Evolutionary conservation across 92 coral and sea anemone genomes (phyloP).

Genomic region (Phymanthus crucifer): DNA sequence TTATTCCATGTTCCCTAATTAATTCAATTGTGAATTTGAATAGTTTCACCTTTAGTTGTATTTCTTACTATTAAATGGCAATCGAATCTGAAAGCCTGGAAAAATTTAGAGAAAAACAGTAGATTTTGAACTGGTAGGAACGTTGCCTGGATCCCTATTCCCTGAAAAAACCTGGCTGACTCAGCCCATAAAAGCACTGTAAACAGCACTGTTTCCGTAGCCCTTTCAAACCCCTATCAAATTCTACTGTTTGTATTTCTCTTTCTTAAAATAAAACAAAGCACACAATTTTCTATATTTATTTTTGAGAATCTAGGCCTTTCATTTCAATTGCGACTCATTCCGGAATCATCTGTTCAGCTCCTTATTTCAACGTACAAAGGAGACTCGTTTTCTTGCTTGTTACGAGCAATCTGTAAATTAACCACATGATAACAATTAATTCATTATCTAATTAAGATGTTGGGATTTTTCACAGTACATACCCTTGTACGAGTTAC

Average conservation of each 20-base stretch:
- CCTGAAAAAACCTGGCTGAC: background rate
- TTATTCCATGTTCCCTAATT: background rate
- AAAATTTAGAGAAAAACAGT: background rate
- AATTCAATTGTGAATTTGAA: background rate
- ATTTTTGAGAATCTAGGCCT: background rate
- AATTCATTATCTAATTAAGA: background rate
- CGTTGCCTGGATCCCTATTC: background rate
- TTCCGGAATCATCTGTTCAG: background rate
- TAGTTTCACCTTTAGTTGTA: background rate
- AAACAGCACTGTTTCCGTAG: background rate
- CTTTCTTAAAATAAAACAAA: background rate
- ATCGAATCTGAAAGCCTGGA: background rate
- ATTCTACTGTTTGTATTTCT: background rate
- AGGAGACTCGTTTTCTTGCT: conserved; percentile 9
- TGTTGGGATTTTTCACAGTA: background rate
- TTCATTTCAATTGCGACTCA: background rate
- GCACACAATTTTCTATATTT: background rate
- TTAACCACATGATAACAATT: background rate
- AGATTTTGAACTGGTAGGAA: background rate
- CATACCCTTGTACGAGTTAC: conserved; percentile 14
- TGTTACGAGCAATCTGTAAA: conserved; percentile 8
- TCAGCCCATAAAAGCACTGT: background rate
- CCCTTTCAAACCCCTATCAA: background rate
- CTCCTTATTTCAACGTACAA: conserved; percentile 5
- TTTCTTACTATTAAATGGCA: background rate